Evolutionary conservation across 2,113 vertebrate species (phyloP).

Genomic region (Syngnathoides biaculeatus): DNA sequence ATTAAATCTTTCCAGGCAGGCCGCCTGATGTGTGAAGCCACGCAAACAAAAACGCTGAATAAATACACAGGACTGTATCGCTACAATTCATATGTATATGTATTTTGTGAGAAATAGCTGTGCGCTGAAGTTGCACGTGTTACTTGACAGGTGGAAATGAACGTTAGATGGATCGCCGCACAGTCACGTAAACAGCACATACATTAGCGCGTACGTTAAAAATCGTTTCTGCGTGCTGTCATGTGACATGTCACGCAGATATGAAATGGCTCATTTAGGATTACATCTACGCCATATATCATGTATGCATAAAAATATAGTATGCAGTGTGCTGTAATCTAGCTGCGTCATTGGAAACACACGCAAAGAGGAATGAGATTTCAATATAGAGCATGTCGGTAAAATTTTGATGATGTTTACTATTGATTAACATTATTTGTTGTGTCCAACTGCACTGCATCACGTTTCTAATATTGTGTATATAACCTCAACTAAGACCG

Average conservation of each 20-base stretch:
- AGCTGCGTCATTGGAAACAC: background rate
- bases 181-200: background rate
- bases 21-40: conserved; percentile 46
- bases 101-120: conserved; percentile 1
- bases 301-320: background rate
- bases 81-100: background rate
- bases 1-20: conserved; percentile 90
- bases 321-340: background rate
- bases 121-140: background rate
- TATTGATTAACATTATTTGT: background rate
- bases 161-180: background rate
- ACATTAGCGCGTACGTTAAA: background rate
- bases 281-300: background rate
- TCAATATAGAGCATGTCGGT: background rate
- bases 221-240: background rate
- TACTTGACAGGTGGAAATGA: conserved; percentile 6
- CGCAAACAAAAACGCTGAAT: background rate
- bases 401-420: background rate
- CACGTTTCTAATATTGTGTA: too few relatives aligned
- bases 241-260: conserved; percentile 1
- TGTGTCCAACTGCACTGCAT: background rate
- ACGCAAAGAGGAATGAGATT: background rate
- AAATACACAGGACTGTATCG: background rate
- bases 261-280: conserved; percentile 5
- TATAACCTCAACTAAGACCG: too few relatives aligned